phyloP scores from a whole-genome alignment of 2,797 vertebrate genomes.

The Fundulus diaphanus region DNA sequence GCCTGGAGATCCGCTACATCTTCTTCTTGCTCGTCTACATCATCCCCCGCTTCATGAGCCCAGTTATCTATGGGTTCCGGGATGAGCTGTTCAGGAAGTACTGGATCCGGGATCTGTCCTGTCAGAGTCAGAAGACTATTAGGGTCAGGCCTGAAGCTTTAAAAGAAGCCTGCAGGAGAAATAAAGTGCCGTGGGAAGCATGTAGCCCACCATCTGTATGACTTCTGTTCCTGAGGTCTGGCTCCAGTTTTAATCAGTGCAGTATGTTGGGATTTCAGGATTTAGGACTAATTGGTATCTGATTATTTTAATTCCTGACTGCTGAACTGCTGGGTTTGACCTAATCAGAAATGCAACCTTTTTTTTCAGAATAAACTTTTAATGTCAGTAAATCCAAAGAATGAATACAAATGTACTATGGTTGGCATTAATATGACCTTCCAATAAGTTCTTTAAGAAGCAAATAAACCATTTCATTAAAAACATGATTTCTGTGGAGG shows the following conservation, averaged over 20 bases:
- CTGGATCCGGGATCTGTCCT: constrained; percentile 70
- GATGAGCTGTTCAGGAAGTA: constrained; percentile 80
- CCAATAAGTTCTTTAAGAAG: background rate
- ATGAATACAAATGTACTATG: background rate
- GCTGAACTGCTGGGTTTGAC: background rate
- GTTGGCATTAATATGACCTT: background rate
- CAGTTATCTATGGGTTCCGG: constrained; percentile 82
- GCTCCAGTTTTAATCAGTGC: background rate
- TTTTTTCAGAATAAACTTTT: constrained; percentile 1
- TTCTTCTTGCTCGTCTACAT: constrained; percentile 85
- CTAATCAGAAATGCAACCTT: background rate
- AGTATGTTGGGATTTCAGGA: background rate
- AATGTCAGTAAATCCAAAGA: background rate
- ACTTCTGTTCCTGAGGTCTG: background rate
- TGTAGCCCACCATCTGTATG: background rate
- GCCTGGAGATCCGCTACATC: constrained; percentile 82
- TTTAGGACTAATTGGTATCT: background rate
- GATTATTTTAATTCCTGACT: background rate
- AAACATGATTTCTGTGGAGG: background rate
- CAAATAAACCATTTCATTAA: background rate
- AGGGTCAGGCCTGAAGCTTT: constrained; percentile 33
- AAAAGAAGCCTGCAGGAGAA: constrained; percentile 36
- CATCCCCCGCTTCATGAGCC: constrained; percentile 83
- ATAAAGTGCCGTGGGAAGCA: background rate
- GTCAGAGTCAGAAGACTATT: background rate